phyloP scores from a whole-genome alignment of 2,113 vertebrate genomes.

The Nothoprocta perdicaria region DNA sequence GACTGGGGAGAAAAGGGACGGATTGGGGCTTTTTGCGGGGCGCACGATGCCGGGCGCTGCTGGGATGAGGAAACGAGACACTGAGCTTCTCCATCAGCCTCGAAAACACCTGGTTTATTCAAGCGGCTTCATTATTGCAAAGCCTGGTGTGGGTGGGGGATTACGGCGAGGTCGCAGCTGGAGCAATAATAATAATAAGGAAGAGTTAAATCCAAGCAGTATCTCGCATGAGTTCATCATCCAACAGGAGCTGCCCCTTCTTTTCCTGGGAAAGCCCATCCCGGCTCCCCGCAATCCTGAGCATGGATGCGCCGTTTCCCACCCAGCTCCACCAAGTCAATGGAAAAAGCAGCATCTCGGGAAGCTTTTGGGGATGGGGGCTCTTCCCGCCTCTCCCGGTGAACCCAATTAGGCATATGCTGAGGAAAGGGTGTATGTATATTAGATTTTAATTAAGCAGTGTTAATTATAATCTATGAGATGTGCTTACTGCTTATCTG shows the following conservation, averaged over 20 bases:
- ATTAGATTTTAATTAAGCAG: conserved; percentile 88
- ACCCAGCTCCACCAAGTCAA: not conserved
- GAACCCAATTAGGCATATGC: conserved; percentile 80
- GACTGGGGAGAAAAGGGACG: not conserved
- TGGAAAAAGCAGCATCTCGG: not conserved
- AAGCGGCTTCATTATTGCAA: conserved; percentile 65
- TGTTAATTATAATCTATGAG: conserved; percentile 89
- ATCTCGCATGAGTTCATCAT: not conserved
- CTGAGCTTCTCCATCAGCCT: conserved; percentile 46
- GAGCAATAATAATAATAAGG: conserved; percentile 59
- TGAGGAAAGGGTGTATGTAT: conserved; percentile 81
- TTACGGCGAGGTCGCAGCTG: conserved; percentile 67
- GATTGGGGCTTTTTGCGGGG: not conserved
- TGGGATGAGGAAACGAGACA: conserved; percentile 61
- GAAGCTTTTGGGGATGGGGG: conserved; percentile 16
- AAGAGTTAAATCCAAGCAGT: conserved; percentile 18
- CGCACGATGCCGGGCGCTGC: not conserved
- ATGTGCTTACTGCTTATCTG: conserved; percentile 88
- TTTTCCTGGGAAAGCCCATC: not conserved
- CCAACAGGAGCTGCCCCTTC: not conserved
- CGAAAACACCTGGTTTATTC: too few relatives aligned
- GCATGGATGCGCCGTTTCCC: not conserved
- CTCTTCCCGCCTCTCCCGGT: conserved; percentile 60
- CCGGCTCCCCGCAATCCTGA: not conserved
- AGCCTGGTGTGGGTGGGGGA: conserved; percentile 32